Percentiles rank a stretch among this genome's conserved stretches.
Evolutionary conservation across 2,888 invertebrate genomes (phyloP).

Genomic region (Cantharis nigra): DNA sequence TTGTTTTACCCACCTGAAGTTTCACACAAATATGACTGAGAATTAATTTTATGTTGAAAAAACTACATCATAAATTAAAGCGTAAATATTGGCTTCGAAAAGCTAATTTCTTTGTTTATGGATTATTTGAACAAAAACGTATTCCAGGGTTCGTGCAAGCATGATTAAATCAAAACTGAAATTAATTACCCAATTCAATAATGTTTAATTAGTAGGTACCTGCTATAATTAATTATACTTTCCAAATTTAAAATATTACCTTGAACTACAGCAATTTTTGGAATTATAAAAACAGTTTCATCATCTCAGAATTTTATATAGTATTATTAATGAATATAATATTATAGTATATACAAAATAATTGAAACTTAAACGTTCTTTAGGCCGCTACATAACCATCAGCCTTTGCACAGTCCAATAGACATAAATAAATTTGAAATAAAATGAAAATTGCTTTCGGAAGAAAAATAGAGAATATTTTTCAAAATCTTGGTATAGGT

Average conservation of each 20-base stretch:
- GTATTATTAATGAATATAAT: too few relatives aligned
- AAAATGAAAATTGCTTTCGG: too few relatives aligned
- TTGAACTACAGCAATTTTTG: too few relatives aligned
- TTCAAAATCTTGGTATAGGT: too few relatives aligned
- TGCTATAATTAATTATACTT: background rate
- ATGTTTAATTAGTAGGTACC: background rate
- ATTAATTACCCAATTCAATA: background rate
- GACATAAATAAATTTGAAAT: too few relatives aligned
- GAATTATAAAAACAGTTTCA: too few relatives aligned
- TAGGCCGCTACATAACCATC: too few relatives aligned
- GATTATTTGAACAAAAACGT: background rate
- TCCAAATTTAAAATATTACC: background rate
- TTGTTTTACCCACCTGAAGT: background rate
- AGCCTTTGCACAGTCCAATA: too few relatives aligned
- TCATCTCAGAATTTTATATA: too few relatives aligned
- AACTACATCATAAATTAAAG: background rate
- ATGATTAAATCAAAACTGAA: background rate
- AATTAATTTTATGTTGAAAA: background rate
- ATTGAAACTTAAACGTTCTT: too few relatives aligned
- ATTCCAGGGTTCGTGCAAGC: background rate
- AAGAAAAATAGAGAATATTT: too few relatives aligned
- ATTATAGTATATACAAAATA: too few relatives aligned
- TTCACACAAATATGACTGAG: background rate
- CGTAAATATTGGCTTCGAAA: background rate
- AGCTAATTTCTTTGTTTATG: background rate